These are phyloP conservation scores for Crypturellus tataupa DNA, from an alignment of 2,797 vertebrate genomes.

Conservation along the genomic window DNA sequence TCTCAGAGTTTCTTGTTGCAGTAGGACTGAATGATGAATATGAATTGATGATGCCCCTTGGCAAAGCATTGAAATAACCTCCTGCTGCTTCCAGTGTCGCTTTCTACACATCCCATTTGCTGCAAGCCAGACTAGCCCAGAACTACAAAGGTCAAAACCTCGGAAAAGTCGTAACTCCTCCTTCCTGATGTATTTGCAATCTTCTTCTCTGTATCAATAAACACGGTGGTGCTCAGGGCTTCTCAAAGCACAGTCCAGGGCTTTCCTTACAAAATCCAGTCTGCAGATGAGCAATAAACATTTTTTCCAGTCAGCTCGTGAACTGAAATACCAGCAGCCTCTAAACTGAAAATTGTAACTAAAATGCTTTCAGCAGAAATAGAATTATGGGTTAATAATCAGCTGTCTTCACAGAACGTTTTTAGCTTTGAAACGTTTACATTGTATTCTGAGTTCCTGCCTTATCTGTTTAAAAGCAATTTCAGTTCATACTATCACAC, in stretches of 20 bases:
- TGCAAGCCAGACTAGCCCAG: not conserved
- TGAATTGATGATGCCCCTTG: not conserved
- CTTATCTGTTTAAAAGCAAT: not conserved
- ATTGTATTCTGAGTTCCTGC: not conserved
- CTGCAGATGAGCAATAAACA: not conserved
- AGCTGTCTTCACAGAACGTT: not conserved
- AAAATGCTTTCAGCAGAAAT: not conserved
- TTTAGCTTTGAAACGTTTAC: not conserved
- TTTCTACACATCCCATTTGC: not conserved
- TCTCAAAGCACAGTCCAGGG: not conserved
- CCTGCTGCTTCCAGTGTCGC: not conserved
- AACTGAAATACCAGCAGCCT: not conserved
- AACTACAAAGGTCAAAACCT: not conserved
- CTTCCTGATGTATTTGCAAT: not conserved
- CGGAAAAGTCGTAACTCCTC: not conserved
- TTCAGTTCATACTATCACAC: not conserved
- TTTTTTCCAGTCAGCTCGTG: not conserved
- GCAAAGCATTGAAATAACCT: slow-evolving; percentile 26
- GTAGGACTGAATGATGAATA: slow-evolving; percentile 9
- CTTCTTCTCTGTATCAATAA: not conserved
- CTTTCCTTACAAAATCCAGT: not conserved
- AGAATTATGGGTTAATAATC: not conserved
- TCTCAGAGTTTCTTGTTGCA: slow-evolving; percentile 35
- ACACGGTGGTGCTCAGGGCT: fast-evolving
- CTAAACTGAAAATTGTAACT: not conserved